These are phyloP conservation scores for Drosophila pruinosa DNA, from an alignment of 1,140 invertebrate species.

Conservation along the genomic window DNA sequence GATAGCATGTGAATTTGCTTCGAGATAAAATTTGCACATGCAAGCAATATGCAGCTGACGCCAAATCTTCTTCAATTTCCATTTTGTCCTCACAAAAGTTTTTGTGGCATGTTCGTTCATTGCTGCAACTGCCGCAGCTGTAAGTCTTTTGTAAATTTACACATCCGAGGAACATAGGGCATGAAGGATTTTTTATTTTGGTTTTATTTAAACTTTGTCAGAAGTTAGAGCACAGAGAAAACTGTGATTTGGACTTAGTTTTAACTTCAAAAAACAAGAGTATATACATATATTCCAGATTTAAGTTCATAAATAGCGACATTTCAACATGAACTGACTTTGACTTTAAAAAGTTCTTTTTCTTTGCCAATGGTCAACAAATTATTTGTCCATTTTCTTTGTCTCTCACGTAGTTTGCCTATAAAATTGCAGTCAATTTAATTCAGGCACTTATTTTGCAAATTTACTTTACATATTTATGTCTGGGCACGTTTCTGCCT, in stretches of 20 bases:
- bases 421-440: slow-evolving; percentile 23
- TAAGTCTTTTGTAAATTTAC: not conserved
- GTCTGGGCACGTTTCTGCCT: slow-evolving; percentile 17
- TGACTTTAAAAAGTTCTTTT: slow-evolving; percentile 1
- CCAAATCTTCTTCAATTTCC: slow-evolving; percentile 5
- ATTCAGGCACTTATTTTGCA: slow-evolving; percentile 14
- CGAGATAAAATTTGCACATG: not conserved
- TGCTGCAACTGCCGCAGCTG: not conserved
- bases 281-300: not conserved
- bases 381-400: slow-evolving; percentile 7
- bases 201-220: slow-evolving; percentile 1
- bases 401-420: slow-evolving; percentile 16
- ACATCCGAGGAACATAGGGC: not conserved
- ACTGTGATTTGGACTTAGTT: not conserved
- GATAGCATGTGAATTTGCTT: slow-evolving; percentile 1
- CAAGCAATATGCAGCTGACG: slow-evolving; percentile 12
- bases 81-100: slow-evolving; percentile 5
- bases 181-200: not conserved
- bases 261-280: not conserved
- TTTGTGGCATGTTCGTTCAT: not conserved
- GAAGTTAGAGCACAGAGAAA: not conserved
- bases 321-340: not conserved
- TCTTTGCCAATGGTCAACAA: slow-evolving; percentile 1
- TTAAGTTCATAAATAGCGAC: not conserved
- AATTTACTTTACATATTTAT: slow-evolving; percentile 26